These are phyloP conservation scores for Suillia variegata DNA, from an alignment of 2,888 invertebrate genomes.

Conservation along the genomic window DNA sequence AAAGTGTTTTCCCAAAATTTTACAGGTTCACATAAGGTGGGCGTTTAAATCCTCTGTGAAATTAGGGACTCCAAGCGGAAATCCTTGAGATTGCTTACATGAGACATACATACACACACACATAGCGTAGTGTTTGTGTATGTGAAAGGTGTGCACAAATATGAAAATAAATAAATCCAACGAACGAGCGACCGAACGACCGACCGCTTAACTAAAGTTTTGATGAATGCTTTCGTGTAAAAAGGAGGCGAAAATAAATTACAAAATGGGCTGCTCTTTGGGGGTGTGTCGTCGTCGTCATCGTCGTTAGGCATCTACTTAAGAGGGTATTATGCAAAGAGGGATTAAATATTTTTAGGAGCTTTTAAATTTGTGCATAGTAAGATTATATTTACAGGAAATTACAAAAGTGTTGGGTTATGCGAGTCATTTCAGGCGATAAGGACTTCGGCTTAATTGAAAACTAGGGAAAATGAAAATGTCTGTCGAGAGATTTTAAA, in stretches of 20 bases:
- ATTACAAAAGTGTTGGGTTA: neutral
- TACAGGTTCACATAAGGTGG: neutral
- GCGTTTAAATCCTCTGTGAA: neutral
- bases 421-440: too few species aligned
- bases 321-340: neutral
- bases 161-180: conserved; percentile 56
- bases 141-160: conserved; percentile 37
- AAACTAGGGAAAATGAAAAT: too few species aligned
- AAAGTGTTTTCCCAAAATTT: neutral
- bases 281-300: too few species aligned
- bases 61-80: conserved; percentile 36
- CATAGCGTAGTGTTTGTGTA: neutral
- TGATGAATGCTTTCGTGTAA: conserved; percentile 44
- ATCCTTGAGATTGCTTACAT: conserved; percentile 47
- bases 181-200: too few species aligned
- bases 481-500: too few species aligned
- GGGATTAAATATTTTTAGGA: conserved; percentile 3
- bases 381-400: neutral
- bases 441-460: too few species aligned
- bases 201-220: conserved; percentile 52
- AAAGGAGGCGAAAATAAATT: neutral
- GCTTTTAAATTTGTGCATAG: neutral
- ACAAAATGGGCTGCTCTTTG: neutral
- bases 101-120: neutral
- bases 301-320: neutral